Evolutionary conservation across 2,113 vertebrate species (phyloP).

Genomic region (Anhinga rufa): DNA sequence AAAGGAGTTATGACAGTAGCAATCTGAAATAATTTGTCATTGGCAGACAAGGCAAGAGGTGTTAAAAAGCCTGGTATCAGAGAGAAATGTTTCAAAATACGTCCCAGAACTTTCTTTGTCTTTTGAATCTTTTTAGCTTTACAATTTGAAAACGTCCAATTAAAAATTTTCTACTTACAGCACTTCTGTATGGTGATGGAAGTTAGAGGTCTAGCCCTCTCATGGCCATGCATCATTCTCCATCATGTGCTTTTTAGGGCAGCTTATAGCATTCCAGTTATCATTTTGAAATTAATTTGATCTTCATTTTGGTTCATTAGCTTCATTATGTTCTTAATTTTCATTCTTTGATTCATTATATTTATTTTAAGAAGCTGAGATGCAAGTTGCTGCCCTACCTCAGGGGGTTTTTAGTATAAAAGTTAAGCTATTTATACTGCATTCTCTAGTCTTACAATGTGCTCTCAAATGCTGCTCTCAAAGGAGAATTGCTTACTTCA

Average conservation of each 20-base stretch:
- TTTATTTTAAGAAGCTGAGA: conserved; percentile 11
- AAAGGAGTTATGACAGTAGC: background rate
- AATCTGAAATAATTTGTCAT: background rate
- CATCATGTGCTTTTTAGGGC: background rate
- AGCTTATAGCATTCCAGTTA: background rate
- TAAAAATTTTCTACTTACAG: background rate
- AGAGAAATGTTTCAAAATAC: background rate
- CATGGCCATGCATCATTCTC: background rate
- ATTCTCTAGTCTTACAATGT: background rate
- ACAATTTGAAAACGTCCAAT: background rate
- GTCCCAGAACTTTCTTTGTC: background rate
- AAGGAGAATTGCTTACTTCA: background rate
- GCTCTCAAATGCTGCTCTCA: conserved; percentile 14
- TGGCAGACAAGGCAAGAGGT: background rate
- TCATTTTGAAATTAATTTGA: background rate
- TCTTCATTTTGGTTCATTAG: background rate
- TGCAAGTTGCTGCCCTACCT: background rate
- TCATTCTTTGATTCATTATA: background rate
- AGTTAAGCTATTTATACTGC: background rate
- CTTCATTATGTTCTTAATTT: conserved; percentile 6
- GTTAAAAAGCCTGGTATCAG: background rate
- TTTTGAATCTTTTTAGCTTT: background rate
- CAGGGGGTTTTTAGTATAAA: background rate
- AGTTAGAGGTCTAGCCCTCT: background rate
- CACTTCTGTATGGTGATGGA: background rate